Conservation (phyloP, 2,797 vertebrate species). For the Streptopelia turtur region DNA sequence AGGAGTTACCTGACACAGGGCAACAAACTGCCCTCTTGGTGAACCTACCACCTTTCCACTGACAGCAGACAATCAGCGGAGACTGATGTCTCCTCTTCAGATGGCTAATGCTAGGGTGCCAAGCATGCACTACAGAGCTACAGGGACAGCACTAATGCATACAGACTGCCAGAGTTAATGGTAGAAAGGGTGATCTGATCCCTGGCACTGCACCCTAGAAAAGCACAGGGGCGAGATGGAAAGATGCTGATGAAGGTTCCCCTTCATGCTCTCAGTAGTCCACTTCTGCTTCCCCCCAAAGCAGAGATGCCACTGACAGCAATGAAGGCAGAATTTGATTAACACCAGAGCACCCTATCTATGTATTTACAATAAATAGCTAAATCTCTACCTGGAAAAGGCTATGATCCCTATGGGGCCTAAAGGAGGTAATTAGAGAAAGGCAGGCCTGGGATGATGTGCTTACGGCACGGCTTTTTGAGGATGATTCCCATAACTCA, state of each 20-base stretch:
- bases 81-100: not conserved
- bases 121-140: accelerated
- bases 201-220: not conserved
- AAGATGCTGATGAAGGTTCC: not conserved
- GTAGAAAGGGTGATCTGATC: not conserved
- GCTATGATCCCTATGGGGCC: not conserved
- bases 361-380: not conserved
- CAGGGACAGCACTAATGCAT: accelerated
- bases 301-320: accelerated
- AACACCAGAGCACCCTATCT: not conserved
- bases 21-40: not conserved
- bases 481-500: not conserved
- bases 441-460: not conserved
- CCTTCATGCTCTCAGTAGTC: not conserved
- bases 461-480: not conserved
- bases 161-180: not conserved
- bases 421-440: not conserved
- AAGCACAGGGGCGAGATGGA: not conserved
- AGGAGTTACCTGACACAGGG: not conserved
- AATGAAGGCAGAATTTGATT: not conserved
- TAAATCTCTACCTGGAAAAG: not conserved
- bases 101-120: not conserved
- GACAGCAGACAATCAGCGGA: not conserved
- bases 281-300: not conserved
- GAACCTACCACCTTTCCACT: not conserved